These are phyloP conservation scores for Pseudotriccus pelzelni DNA, from an alignment of 2,797 vertebrate species.

Conservation along the genomic window DNA sequence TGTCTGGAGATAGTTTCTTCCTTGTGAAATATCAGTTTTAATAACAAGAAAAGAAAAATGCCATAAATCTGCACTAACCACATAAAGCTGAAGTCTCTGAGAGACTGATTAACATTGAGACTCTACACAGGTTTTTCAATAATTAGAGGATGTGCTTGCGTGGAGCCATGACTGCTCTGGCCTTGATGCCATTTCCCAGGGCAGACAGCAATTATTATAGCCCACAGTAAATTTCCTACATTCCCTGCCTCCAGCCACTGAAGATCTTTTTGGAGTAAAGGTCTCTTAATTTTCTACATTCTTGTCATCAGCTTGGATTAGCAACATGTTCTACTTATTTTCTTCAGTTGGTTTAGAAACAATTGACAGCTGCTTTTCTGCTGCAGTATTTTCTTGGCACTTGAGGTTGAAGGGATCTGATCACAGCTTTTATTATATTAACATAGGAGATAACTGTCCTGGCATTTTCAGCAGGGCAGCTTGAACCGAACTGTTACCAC, in stretches of 20 bases:
- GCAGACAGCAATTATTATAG: constrained; percentile 86
- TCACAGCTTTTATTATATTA: constrained; percentile 43
- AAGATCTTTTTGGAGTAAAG: constrained; percentile 83
- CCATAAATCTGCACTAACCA: constrained; percentile 91
- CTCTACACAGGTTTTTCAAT: constrained; percentile 83
- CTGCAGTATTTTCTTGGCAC: constrained; percentile 21
- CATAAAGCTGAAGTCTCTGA: constrained; percentile 89
- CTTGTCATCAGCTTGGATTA: constrained; percentile 73
- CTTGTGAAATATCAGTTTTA: constrained; percentile 94
- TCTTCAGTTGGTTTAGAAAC: background rate
- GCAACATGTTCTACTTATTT: constrained; percentile 35
- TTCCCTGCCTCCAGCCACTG: constrained; percentile 75
- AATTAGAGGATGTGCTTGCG: constrained; percentile 89
- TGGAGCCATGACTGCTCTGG: constrained; percentile 78
- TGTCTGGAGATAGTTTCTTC: constrained; percentile 90
- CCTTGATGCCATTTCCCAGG: constrained; percentile 91
- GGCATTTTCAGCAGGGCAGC: background rate
- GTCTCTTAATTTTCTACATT: constrained; percentile 84
- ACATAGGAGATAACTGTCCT: background rate
- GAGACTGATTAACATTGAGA: constrained; percentile 98
- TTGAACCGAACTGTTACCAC: constrained; percentile 1
- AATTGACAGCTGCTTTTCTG: constrained; percentile 63
- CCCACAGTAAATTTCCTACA: constrained; percentile 77
- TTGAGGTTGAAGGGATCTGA: constrained; percentile 37
- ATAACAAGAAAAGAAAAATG: constrained; percentile 90